Evolutionary conservation across 2,113 vertebrate species (phyloP).

Genomic region (Pachyramphus minor): DNA sequence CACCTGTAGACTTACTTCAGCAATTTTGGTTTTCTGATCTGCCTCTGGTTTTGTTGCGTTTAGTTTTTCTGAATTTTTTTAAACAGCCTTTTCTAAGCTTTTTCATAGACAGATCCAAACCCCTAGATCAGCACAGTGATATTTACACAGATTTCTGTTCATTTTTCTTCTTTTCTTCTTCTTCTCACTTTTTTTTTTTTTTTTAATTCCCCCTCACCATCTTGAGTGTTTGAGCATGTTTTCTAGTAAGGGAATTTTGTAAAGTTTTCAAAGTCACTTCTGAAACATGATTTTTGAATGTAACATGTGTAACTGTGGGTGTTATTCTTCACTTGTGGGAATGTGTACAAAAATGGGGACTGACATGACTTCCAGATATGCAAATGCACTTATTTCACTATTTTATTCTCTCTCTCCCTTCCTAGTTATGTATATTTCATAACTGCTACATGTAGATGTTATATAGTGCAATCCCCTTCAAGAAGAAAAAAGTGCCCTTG

Average conservation of each 20-base stretch:
- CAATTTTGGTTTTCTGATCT: not conserved
- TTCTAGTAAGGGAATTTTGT: not conserved
- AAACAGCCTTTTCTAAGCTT: not conserved
- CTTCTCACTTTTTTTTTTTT: not conserved
- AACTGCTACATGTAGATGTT: constrained; percentile 6
- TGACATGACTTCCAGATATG: not conserved
- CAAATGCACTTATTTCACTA: not conserved
- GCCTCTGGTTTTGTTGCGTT: not conserved
- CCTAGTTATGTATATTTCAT: constrained; percentile 30
- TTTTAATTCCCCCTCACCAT: not conserved
- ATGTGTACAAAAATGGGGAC: not conserved
- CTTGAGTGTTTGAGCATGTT: not conserved
- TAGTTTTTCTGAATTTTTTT: not conserved
- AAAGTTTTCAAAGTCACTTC: not conserved
- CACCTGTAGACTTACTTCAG: not conserved
- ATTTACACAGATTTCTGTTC: not conserved
- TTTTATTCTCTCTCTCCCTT: constrained; percentile 3
- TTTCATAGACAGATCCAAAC: not conserved
- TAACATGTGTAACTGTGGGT: not conserved
- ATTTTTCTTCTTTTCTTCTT: not conserved
- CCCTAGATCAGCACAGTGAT: not conserved
- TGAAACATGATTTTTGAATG: not conserved
- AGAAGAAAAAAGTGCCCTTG: constrained; percentile 19
- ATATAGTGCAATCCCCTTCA: not conserved
- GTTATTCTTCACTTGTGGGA: not conserved